Percentiles rank a stretch among this genome's conserved stretches.
Evolutionary conservation across 2,888 invertebrate genomes (phyloP).

Genomic region (Hydropsyche betteni): DNA sequence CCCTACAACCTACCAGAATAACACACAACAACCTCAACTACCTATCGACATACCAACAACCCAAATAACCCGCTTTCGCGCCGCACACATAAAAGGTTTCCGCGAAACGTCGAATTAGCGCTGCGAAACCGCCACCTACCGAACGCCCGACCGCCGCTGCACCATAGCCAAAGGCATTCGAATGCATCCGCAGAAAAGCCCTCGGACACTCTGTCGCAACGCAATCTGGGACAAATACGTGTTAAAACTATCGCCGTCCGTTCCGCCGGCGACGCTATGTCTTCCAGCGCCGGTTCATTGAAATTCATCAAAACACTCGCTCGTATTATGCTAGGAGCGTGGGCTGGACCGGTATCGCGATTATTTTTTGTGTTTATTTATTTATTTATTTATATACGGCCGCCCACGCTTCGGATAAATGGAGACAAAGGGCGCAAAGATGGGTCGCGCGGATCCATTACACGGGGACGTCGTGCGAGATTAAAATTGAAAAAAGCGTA

Average conservation of each 20-base stretch:
- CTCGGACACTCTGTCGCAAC: neutral
- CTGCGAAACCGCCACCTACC: neutral
- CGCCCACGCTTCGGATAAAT: conserved; percentile 9
- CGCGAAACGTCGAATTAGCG: no score
- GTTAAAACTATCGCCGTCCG: neutral
- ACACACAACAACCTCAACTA: no score
- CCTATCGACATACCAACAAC: no score
- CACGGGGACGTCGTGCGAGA: conserved; percentile 1
- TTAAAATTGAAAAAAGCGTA: neutral
- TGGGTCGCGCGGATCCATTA: conserved; percentile 14
- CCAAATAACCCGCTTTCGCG: no score
- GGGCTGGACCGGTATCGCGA: conserved; percentile 14
- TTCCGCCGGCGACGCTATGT: conserved; percentile 28
- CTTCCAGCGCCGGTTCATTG: conserved; percentile 29
- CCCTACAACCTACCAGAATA: no score
- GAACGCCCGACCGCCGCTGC: neutral
- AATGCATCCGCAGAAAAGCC: neutral
- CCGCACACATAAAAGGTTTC: no score
- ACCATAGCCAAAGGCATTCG: neutral
- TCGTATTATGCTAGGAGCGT: neutral
- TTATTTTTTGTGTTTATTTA: conserved; percentile 11
- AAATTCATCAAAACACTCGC: conserved; percentile 31
- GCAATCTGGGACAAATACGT: conserved; percentile 2
- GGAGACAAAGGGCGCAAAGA: conserved; percentile 5
- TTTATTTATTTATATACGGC: neutral